These are phyloP conservation scores for Mystacornis crossleyi DNA, from an alignment of 2,113 vertebrate species.

Conservation along the genomic window DNA sequence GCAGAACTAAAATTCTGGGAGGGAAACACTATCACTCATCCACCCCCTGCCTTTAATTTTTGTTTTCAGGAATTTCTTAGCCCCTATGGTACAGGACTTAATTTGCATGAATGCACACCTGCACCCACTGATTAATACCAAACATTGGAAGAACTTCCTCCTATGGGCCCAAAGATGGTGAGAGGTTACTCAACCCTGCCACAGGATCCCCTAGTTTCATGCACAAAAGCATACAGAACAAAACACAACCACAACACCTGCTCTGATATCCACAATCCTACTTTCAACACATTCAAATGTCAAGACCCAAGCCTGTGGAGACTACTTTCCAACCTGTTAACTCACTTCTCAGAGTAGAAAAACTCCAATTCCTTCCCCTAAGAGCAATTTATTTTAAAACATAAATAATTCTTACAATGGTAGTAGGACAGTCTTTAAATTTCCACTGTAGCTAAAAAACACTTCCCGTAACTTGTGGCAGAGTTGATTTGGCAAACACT, in stretches of 20 bases:
- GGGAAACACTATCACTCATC: neutral
- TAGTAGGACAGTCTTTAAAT: neutral
- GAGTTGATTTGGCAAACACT: neutral
- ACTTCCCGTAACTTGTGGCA: neutral
- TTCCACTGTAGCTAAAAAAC: neutral
- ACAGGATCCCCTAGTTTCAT: neutral
- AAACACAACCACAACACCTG: neutral
- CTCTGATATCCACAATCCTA: neutral
- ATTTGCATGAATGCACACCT: rapidly evolving
- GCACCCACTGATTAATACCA: neutral
- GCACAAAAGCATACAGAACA: neutral
- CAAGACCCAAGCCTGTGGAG: neutral
- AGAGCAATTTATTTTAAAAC: neutral
- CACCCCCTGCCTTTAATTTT: neutral
- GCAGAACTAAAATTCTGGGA: neutral
- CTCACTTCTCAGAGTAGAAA: neutral
- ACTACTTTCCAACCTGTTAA: neutral
- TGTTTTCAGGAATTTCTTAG: neutral
- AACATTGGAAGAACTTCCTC: neutral
- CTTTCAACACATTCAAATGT: neutral
- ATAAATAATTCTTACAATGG: neutral
- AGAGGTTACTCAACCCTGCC: neutral
- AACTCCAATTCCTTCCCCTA: neutral
- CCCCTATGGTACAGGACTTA: neutral
- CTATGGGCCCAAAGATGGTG: rapidly evolving